A percentile compares a stretch with the other conserved stretches of the same genome.
Conservation (phyloP, 1,140 invertebrate species). For the Helicoverpa armigera region DNA sequence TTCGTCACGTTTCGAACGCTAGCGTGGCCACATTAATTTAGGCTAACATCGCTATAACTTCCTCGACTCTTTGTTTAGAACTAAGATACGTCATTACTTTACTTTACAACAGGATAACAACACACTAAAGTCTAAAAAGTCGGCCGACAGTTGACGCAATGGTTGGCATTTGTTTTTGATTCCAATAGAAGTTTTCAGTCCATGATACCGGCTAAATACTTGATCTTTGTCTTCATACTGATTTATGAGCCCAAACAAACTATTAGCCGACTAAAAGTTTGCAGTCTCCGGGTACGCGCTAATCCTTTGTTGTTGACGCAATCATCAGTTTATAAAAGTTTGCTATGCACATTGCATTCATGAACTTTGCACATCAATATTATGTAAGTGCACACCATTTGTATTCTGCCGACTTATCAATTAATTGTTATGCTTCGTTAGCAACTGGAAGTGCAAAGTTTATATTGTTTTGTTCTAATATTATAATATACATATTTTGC, state of each 20-base stretch:
- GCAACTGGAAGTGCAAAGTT: conserved; percentile 12
- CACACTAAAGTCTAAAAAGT: too few species aligned
- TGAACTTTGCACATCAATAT: conserved; percentile 12
- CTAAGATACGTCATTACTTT: conserved; percentile 8
- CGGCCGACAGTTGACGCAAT: too few species aligned
- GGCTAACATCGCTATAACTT: conserved; percentile 38
- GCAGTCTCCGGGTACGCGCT: too few species aligned
- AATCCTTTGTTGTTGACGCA: conserved; percentile 7
- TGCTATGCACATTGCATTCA: neutral
- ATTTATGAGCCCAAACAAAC: too few species aligned
- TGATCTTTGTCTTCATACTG: too few species aligned
- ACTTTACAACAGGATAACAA: neutral
- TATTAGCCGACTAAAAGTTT: too few species aligned
- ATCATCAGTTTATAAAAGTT: conserved; percentile 27
- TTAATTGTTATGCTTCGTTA: conserved; percentile 30
- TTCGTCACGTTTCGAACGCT: conserved; percentile 11
- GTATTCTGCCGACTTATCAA: conserved; percentile 10
- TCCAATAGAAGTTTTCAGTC: too few species aligned
- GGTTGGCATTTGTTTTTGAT: too few species aligned
- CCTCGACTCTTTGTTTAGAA: conserved; percentile 51
- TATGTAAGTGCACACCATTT: conserved; percentile 12
- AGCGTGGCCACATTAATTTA: conserved; percentile 37
- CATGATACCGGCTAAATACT: too few species aligned
- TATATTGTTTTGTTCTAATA: neutral
- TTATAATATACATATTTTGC: conserved; percentile 6